Conservation (phyloP, 2,113 vertebrate genomes). For the Phaethon lepturus region DNA sequence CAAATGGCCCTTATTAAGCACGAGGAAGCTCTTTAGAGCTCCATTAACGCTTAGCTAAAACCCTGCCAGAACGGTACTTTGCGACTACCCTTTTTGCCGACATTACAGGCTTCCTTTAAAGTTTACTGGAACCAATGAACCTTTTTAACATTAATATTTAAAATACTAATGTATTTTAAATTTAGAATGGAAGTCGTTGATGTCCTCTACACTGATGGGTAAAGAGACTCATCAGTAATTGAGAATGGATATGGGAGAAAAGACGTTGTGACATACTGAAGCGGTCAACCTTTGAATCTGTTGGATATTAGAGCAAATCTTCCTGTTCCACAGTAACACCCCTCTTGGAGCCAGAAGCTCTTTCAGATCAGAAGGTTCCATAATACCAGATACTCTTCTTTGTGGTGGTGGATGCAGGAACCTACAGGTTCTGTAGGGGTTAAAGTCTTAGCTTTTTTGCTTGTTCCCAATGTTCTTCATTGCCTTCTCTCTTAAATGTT, state of each 20-base stretch:
- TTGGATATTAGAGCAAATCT: neutral
- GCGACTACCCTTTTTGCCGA: neutral
- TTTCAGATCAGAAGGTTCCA: neutral
- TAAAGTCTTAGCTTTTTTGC: neutral
- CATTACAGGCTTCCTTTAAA: neutral
- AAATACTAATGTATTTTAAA: constrained; percentile 34
- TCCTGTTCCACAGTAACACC: neutral
- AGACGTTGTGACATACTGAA: neutral
- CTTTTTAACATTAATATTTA: constrained; percentile 47
- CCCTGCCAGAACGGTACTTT: neutral
- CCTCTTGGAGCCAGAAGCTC: neutral
- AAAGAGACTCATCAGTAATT: neutral
- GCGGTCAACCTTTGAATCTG: neutral
- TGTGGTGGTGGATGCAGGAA: neutral
- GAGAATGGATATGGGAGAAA: neutral
- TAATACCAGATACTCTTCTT: neutral
- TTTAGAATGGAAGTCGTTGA: neutral
- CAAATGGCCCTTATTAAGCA: neutral
- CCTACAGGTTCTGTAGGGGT: neutral
- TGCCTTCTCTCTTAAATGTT: neutral
- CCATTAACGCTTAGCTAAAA: neutral
- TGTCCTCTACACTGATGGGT: neutral
- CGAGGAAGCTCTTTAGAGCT: neutral
- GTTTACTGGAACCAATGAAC: neutral
- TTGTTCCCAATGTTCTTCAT: neutral